Base-by-base conservation (phyloP, 2,113 vertebrate species). In the Shinisaurus crocodilurus region DNA sequence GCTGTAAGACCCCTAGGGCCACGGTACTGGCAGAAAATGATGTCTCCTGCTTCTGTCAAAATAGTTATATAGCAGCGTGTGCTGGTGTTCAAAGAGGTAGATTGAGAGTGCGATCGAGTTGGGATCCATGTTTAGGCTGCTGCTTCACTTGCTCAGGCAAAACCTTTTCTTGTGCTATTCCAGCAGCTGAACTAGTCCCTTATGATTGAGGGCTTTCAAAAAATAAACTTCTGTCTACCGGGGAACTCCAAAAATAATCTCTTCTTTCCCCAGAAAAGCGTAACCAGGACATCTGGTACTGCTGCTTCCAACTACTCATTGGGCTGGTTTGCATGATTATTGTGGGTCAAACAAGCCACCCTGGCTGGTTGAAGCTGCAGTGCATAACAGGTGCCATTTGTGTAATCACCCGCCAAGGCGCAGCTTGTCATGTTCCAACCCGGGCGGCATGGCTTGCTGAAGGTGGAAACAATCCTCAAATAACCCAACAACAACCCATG, bases 201-300 rank as follows among this genome's bases (percentile, higher is more conserved):
- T 76, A 40, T 23, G 74, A 76, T 37, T 76, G 74, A 20, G 5
- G 3, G 50, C 50, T 76, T 76, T 76, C 6, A 34, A 40, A 40
- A 76, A 76, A 76, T 20, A 43, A 40, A 65, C 60, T 63, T 34
- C 20, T 37, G 8, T 23, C 3, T 37, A n/a, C 48, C 32, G 32
- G 32, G 45, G 48, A 63, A 82, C 77, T 45, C 60, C 54, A 16
- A 92, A 54, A 48, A 88, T 79, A 82, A 9, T 90, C 75, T 32
- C 50, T 18, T 82, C 6, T 29, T 72, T 80, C 88, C 86, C 27
- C 70, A 85, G 82, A 89, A 92, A 77, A 2, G 15, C 0, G 18
- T 1, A 85, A 84, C 0, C 50, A 82, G 18, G 32, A 32, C 60
- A 25, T 83, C 82, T 40, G 81, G 20, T 27, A 40, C 16, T 60